Evolutionary conservation across 2,888 invertebrate species (phyloP), one percentile per base, ranked within the genome.

Genomic region (Hirtodrosophila histrioides): DNA sequence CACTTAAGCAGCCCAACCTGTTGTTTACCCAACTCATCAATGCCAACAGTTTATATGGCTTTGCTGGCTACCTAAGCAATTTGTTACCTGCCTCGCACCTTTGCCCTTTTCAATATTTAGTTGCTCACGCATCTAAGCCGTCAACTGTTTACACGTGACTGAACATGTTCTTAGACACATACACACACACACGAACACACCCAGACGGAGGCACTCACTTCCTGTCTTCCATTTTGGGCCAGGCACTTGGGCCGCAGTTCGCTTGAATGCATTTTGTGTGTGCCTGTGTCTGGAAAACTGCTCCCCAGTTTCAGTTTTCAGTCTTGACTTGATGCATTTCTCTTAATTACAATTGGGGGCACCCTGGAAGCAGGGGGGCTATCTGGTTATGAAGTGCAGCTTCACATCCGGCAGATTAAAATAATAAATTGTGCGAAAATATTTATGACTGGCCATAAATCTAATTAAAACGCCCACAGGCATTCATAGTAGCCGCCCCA

Each of bases 111-210:
- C 35, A 31, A 46, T 39, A 46, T 54, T 45, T 31, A 7, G 8
- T 31, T 31, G 6, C 9, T 54, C 55, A 40, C 62, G 36, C 64
- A 61, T 55, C 55, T 49, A 44, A 72, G 60, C 50, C 78, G 85
- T 85, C 65, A 81, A 72, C 75, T 56, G 65, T 82, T 87, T 81
- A 84, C 87, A 84, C 87, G 73, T 75, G 82, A 87, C 64, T 66
- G 82, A 68, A 50, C 78, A 68, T 78, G 82, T 85, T 85, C 78
- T 81, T 43, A 69, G 78, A 63, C 68, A 67, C 68, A 44, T 12
- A 58, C 0, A 49, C 17, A 44, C 23, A 58, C 0, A 49, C 12
- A 40, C 33, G 33, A 6, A 48, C 12, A 45, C 37, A 48, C 46
- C 36, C 17, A 40, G 31, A 8, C 23, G n/a, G 37, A 57, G 55